Percentiles rank a stretch among this genome's conserved stretches.
Conservation (phyloP, 2,888 invertebrate species). For the Chaetogeoica ovagalla region DNA sequence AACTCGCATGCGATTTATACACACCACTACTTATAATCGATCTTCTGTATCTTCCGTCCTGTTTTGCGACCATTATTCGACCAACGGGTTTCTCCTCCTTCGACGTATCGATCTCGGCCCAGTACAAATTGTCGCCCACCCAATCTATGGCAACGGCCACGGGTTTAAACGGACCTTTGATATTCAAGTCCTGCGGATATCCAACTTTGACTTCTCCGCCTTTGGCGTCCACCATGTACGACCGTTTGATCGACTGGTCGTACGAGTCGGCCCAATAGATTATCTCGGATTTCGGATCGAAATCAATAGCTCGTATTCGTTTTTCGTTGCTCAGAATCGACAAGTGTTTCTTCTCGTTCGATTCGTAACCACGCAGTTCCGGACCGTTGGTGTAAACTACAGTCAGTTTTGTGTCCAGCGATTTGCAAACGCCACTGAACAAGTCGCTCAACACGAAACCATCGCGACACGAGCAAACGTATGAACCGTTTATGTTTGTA, state of each 20-base stretch:
- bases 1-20: slow-evolving; percentile 13
- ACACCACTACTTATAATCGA: slow-evolving; percentile 70
- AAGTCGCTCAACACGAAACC: slow-evolving; percentile 78
- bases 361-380: slow-evolving; percentile 77
- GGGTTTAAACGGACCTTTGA: slow-evolving; percentile 72
- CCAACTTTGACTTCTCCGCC: slow-evolving; percentile 79
- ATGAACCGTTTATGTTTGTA: slow-evolving; percentile 86
- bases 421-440: slow-evolving; percentile 81
- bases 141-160: slow-evolving; percentile 92
- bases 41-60: slow-evolving; percentile 85
- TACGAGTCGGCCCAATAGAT: slow-evolving; percentile 96
- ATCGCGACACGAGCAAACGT: slow-evolving; percentile 81
- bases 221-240: slow-evolving; percentile 81
- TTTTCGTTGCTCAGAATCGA: slow-evolving; percentile 83
- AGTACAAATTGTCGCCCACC: slow-evolving; percentile 90
- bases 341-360: slow-evolving; percentile 67
- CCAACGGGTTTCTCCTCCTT: slow-evolving; percentile 73
- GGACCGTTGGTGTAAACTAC: slow-evolving; percentile 61
- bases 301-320: slow-evolving; percentile 88
- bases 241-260: slow-evolving; percentile 86
- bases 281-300: slow-evolving; percentile 79
- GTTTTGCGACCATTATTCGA: slow-evolving; percentile 82
- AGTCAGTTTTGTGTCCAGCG: slow-evolving; percentile 67
- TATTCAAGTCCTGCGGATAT: slow-evolving; percentile 82
- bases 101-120: slow-evolving; percentile 76